Evolutionary conservation across 2,113 vertebrate genomes (phyloP).

Genomic region (Dasyprocta punctata): DNA sequence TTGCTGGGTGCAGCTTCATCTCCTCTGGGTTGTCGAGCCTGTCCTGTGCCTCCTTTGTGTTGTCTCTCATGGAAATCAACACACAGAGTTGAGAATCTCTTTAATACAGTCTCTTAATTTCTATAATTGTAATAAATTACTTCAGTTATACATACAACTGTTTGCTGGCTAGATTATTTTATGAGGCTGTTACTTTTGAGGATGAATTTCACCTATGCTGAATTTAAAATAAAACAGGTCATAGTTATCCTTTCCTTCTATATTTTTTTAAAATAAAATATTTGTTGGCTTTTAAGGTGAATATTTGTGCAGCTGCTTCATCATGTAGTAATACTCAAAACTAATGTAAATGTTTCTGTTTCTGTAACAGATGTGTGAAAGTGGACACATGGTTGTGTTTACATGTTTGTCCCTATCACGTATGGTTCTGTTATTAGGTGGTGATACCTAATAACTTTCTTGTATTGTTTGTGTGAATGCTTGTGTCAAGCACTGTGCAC

Average conservation of each 20-base stretch:
- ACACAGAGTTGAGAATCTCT: neutral
- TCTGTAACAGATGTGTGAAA: constrained; percentile 25
- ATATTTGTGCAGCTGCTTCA: constrained; percentile 40
- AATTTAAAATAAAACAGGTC: constrained; percentile 36
- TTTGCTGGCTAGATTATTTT: constrained; percentile 52
- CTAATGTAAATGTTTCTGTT: constrained; percentile 36
- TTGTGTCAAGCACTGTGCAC: constrained; percentile 4
- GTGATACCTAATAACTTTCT: neutral
- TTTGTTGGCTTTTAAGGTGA: constrained; percentile 11
- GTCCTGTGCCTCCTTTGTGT: neutral
- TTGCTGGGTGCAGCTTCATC: neutral
- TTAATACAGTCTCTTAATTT: constrained; percentile 13
- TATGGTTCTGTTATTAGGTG: neutral
- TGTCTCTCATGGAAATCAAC: neutral
- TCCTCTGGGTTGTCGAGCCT: neutral
- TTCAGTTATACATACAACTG: constrained; percentile 17
- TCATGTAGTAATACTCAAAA: neutral
- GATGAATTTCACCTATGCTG: constrained; percentile 44
- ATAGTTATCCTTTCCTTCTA: neutral
- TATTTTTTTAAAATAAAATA: constrained; percentile 28
- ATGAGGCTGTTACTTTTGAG: constrained; percentile 21
- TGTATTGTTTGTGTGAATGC: neutral
- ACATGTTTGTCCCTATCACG: neutral
- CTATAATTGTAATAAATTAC: constrained; percentile 3
- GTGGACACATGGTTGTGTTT: neutral